Evolutionary conservation across 2,113 vertebrate species (phyloP), one percentile per base, ranked within the genome.

Genomic region (Ictalurus punctatus): DNA sequence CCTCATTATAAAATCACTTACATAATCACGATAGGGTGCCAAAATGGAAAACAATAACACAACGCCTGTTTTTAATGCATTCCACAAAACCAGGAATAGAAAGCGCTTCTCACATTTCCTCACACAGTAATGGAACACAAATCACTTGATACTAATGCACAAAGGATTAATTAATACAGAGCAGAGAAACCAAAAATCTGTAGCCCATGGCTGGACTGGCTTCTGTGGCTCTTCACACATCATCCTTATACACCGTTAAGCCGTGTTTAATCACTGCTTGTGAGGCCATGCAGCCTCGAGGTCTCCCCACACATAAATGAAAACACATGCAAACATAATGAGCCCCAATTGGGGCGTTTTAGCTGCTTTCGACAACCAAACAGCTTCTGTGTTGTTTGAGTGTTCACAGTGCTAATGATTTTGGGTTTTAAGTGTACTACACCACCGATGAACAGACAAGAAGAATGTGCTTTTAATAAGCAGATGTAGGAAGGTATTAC

Each of bases 311-410:
- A 83, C 71, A 37, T 54, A 82, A 88, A 88, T 65, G 40, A 86
- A 91, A 89, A 63, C 87, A 86, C 44, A 74, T 83, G 86, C 71
- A 71, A 86, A 87, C 86, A 85, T 80, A 84, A 63, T 83, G n/a
- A 84, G 73, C 84, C 27, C 48, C 58, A 89, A 89, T 89, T 87
- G 79, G 67, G 19, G 21, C 13, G 54, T 81, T n/a, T 27, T 65
- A 73, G 61, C 27, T 69, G 40, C 58, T 23, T 84, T 89, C 63
- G 21, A 71, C 52, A 78, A 37, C 74, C 67, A 76, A 83, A 86
- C 13, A 37, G 74, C 85, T 86, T 79, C n/a, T 73, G 59, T 79
- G 21, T 79, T 80, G 54, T 81, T 82, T 87, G 10, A 85, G 13
- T 74, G 48, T 78, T 88, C 27, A 27, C 78, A 86, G 44, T 82